A percentile compares a stretch with the other conserved stretches of the same genome.
phyloP scores from a whole-genome alignment of 1,140 invertebrate genomes.

The Akabosia matsudoensis region DNA sequence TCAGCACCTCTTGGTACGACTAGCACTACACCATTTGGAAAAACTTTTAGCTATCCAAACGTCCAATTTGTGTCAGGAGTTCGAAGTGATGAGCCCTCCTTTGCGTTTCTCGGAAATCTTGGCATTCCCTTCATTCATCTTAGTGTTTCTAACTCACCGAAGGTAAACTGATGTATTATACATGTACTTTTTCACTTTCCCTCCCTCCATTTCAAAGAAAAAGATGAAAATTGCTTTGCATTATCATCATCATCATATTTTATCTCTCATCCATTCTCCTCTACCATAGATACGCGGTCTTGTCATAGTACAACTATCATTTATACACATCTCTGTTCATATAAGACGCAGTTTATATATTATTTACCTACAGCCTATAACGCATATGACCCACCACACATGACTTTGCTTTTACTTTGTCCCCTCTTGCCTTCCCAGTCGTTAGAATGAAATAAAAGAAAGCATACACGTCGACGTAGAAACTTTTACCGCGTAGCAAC shows the following conservation, averaged over 20 bases:
- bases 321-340: not conserved
- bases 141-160: conserved; percentile 37
- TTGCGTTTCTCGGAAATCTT: conserved; percentile 44
- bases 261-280: not conserved
- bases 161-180: conserved; percentile 35
- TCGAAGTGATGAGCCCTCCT: conserved; percentile 42
- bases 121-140: conserved; percentile 47
- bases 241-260: conserved; percentile 2
- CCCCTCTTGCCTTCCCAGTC: too few species aligned
- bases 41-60: conserved; percentile 12
- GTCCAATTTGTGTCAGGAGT: conserved; percentile 21
- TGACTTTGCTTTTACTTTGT: too few species aligned
- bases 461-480: too few species aligned
- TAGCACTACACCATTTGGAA: conserved; percentile 9
- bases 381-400: too few species aligned
- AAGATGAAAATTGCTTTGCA: not conserved
- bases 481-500: too few species aligned
- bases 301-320: not conserved
- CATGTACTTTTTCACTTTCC: not conserved
- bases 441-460: too few species aligned
- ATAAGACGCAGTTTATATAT: not conserved
- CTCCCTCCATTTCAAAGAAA: not conserved
- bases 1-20: conserved; percentile 14
- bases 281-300: not conserved
- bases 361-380: too few species aligned